Evolutionary conservation across 1,140 invertebrate species (phyloP).

Genomic region (Drosophila mayri): DNA sequence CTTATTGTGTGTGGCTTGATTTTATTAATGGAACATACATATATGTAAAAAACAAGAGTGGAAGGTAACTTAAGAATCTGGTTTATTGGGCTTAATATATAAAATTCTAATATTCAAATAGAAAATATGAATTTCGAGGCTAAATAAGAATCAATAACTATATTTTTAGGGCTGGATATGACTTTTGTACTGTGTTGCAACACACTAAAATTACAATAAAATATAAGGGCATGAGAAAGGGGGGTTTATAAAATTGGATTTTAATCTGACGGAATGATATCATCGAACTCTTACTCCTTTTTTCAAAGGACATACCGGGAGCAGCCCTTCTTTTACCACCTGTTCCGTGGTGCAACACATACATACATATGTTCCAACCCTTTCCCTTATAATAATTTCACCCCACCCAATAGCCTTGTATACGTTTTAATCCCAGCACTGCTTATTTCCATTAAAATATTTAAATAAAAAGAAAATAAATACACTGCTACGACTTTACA

Average conservation of each 20-base stretch:
- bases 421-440: no score
- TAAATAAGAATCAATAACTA: no score
- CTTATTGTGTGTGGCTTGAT: constrained; percentile 1
- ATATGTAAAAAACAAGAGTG: not conserved
- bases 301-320: not conserved
- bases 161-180: no score
- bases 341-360: not conserved
- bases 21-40: not conserved
- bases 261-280: not conserved
- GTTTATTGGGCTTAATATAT: no score
- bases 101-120: no score
- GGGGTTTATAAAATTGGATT: not conserved
- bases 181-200: no score
- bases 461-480: not conserved
- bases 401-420: not conserved
- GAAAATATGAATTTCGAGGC: no score
- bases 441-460: not conserved
- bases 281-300: not conserved
- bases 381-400: not conserved
- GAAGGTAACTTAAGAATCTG: no score
- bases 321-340: not conserved
- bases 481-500: not conserved
- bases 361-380: not conserved
- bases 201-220: no score
- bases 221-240: no score